Percentiles rank a stretch among this genome's conserved stretches.
These are phyloP conservation scores for Siderastrea siderea DNA, from an alignment of 92 coral and sea anemone species.

Conservation along the genomic window DNA sequence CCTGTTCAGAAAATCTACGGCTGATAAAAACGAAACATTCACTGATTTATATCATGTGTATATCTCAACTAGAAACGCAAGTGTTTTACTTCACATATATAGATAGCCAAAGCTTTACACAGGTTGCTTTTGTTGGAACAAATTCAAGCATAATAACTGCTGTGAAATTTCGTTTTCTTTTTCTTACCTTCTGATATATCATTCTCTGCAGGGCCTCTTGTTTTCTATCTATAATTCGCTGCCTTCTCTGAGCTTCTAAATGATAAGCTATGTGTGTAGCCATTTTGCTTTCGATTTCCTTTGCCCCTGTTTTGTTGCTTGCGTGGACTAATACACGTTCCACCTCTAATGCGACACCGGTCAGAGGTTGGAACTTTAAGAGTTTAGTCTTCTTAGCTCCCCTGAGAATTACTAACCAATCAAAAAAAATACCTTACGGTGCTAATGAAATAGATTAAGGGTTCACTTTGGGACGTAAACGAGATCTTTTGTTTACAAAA, in stretches of 20 bases:
- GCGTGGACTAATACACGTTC: neutral
- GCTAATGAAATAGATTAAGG: slow-evolving; percentile 22
- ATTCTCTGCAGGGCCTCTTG: slow-evolving; percentile 67
- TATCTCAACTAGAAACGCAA: too few species aligned
- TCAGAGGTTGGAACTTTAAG: neutral
- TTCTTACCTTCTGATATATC: neutral
- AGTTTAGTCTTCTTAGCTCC: neutral
- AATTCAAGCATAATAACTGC: neutral
- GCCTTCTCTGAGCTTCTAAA: slow-evolving; percentile 88
- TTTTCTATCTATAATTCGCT: slow-evolving; percentile 84
- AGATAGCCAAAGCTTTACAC: too few species aligned
- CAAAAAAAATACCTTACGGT: neutral
- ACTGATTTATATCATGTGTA: too few species aligned
- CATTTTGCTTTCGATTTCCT: neutral
- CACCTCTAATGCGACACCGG: neutral
- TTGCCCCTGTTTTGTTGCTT: neutral
- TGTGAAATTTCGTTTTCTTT: neutral
- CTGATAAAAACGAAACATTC: too few species aligned
- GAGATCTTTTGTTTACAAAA: slow-evolving; percentile 26
- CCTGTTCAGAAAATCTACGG: too few species aligned
- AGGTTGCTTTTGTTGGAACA: too few species aligned
- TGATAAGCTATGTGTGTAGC: slow-evolving; percentile 76
- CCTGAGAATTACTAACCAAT: neutral
- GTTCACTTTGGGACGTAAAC: slow-evolving; percentile 16
- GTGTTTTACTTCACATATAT: too few species aligned